Base-by-base conservation (phyloP, 35 echinoderm and acorn worm genomes). In the Eucidaris tribuloides region DNA sequence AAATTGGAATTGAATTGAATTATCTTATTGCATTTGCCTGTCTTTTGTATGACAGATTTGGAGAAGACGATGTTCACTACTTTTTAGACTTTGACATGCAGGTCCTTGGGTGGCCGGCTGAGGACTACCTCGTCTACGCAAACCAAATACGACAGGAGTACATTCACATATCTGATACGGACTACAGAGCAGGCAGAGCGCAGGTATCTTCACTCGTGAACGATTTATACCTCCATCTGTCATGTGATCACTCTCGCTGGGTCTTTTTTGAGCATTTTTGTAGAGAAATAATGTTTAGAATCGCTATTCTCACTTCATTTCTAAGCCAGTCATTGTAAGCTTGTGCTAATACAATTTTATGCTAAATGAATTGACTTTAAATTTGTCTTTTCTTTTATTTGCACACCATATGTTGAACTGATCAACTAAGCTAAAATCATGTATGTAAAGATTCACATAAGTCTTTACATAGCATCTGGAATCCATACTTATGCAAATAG, bases 71-170 rank as follows among this genome's bases (percentile, higher is more conserved):
- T 62, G 43, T 82, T 20, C 79, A 90, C 31, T 96, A 83, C 46
- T 96, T 96, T 38, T 56, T 96, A 18, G 93, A 96, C 45, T 65
- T 90, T 65, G 93, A 96, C 60, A 77, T 96, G 77, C 62, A 89
- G 77, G 93, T 96, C 6, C 58, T 96, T 27, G 88, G 93, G 25
- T 90, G 82, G 83, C 78, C 87, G 20, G 28, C 62, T 5, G 43
- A 0, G 15, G 83, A 96, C 2, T 96, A 96, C 46, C 77, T 86
- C n/a, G 7, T 5, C 17, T 96, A 96, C 78, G 55, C 93, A 52
- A 36, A 82, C 4, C 82, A 86, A 50, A 96, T 96, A 59, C 42
- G 93, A 78, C 49, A 85, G 50, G 93, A 96, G 45, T 96, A 96
- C 50, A 90, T 74, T 25, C 88, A 90, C 81, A 79, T 96, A 19